phyloP scores from a whole-genome alignment of 2,113 vertebrate genomes.

The Erpornis zantholeuca region DNA sequence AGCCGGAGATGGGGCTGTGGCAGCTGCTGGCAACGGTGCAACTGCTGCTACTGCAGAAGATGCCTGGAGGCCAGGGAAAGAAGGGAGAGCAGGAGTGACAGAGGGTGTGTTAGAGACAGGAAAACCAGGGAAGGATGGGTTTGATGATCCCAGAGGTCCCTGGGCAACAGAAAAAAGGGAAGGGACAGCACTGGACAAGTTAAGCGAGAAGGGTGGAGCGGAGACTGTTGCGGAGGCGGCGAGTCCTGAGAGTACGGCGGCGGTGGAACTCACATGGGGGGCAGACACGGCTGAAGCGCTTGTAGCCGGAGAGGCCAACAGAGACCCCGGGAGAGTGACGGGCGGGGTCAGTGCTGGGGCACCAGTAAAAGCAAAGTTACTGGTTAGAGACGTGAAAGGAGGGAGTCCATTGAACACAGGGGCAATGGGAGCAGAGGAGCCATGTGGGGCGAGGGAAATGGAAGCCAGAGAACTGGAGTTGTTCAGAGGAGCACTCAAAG shows the following conservation, averaged over 20 bases:
- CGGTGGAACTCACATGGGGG: conserved; percentile 43
- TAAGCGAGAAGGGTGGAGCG: conserved; percentile 83
- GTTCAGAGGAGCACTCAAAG: conserved; percentile 65
- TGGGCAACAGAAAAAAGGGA: conserved; percentile 85
- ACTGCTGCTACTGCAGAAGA: conserved; percentile 85
- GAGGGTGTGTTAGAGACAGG: conserved; percentile 84
- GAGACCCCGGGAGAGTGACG: conserved; percentile 65
- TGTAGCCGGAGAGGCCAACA: conserved; percentile 61
- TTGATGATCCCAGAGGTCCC: conserved; percentile 77
- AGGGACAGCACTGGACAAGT: conserved; percentile 81
- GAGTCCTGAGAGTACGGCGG: conserved; percentile 80
- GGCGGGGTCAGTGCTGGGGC: conserved; percentile 72
- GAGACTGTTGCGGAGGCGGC: conserved; percentile 70
- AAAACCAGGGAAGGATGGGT: conserved; percentile 84
- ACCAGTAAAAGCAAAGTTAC: conserved; percentile 74
- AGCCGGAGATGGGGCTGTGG: conserved; percentile 82
- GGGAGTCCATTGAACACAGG: conserved; percentile 83
- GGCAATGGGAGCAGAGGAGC: conserved; percentile 68
- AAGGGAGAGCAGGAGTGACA: conserved; percentile 87
- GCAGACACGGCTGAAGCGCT: conserved; percentile 45
- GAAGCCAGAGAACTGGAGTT: conserved; percentile 69
- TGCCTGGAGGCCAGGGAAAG: conserved; percentile 89
- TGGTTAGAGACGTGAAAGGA: conserved; percentile 79
- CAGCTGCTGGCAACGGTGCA: conserved; percentile 83
- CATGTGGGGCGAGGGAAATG: conserved; percentile 67